phyloP scores from a whole-genome alignment of 2,113 vertebrate species.

The Orcinus orca region DNA sequence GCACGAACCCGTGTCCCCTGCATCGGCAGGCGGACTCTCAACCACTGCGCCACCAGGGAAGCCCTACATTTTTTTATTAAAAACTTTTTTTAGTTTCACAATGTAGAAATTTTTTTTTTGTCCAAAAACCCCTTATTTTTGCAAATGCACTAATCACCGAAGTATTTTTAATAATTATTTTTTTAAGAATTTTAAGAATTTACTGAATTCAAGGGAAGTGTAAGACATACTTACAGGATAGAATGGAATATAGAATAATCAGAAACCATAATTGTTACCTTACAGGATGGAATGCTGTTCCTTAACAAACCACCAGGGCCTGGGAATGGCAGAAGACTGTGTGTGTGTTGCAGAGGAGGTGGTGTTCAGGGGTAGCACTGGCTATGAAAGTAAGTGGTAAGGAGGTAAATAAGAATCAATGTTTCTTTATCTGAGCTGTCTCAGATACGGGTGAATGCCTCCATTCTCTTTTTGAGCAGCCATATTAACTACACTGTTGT shows the following conservation, averaged over 20 bases:
- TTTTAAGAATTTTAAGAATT: neutral
- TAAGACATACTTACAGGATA: neutral
- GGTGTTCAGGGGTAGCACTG: neutral
- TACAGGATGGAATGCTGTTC: neutral
- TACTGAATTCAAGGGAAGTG: neutral
- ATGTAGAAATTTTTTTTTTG: neutral
- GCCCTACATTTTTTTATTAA: neutral
- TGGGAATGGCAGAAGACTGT: neutral
- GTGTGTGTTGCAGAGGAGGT: neutral
- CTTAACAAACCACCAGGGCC: neutral
- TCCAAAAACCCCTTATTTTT: neutral
- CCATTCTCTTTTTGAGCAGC: neutral
- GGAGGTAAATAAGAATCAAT: neutral
- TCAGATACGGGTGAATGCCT: neutral
- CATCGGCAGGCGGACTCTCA: no score
- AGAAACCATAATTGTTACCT: neutral
- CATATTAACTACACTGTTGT: neutral
- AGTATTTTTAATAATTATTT: neutral
- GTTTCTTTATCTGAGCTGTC: neutral
- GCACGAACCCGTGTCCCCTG: no score
- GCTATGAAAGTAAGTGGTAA: neutral
- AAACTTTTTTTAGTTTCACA: neutral
- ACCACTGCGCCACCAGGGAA: no score
- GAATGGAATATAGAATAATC: neutral
- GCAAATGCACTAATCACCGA: neutral